A percentile compares a stretch with the other conserved stretches of the same genome.
Evolutionary conservation across 2,113 vertebrate species (phyloP).

Genomic region (Paramormyrops kingsleyae): DNA sequence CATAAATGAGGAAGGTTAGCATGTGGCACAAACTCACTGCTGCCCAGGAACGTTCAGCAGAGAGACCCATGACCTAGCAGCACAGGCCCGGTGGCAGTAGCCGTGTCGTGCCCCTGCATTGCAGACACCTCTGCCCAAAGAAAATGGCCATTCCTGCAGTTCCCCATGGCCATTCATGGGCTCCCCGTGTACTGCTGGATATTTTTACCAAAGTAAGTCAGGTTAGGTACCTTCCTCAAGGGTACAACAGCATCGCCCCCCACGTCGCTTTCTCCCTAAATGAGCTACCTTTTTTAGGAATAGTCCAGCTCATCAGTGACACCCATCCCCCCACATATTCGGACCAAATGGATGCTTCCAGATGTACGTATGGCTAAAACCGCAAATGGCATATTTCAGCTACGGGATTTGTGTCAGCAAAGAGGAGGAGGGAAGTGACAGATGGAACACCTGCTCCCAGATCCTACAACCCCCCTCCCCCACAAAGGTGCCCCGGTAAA

Average conservation of each 20-base stretch:
- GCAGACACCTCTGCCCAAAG: neutral
- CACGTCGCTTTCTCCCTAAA: neutral
- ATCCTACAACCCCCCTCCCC: neutral
- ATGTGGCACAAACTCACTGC: neutral
- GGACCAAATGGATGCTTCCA: neutral
- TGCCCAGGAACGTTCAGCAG: neutral
- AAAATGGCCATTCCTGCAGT: neutral
- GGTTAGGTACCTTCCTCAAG: neutral
- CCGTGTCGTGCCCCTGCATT: neutral
- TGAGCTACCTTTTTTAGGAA: neutral
- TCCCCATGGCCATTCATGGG: neutral
- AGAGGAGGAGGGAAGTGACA: neutral
- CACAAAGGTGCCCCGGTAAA: neutral
- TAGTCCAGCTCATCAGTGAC: neutral
- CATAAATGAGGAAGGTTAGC: neutral
- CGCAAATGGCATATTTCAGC: neutral
- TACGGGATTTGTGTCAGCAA: neutral
- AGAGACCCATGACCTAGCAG: neutral
- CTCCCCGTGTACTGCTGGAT: neutral
- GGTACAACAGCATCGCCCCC: neutral
- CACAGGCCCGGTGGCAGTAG: neutral
- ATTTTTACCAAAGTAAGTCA: conserved; percentile 4
- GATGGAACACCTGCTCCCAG: neutral
- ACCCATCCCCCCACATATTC: neutral
- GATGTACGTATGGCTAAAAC: neutral